Evolutionary conservation across 2,888 invertebrate species (phyloP), one percentile per base, ranked within the genome.

Genomic region (Octonoba sinensis): DNA sequence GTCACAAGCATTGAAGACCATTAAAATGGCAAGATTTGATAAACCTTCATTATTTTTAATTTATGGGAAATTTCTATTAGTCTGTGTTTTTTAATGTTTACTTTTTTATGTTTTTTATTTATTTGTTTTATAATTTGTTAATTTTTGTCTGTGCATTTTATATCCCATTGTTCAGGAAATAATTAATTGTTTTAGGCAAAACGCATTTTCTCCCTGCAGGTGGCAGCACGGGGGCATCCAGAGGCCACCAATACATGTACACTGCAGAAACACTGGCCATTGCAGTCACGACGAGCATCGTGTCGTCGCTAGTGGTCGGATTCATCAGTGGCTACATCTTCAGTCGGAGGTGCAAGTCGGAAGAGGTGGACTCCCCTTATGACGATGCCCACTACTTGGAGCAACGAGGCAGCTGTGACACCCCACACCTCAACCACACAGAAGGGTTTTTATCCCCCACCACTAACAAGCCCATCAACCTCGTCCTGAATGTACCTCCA

Each of bases 381-480:
- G 96, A 96, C 75, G 96, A 96, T 88, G 96, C 96, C 88, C 96
- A 96, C 88, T 96, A 96, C 89, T 95, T 96, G 88, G 96, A 96
- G 88, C 96, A 96, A 89, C 91, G 96, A 85, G 96, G 77, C 49
- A 76, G 78, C 49, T 82, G 82, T n/a, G 79, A 73, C 62, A 71
- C 83, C 1, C 82, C 81, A 18, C 75, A 84, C 49, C 36, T 84
- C 18, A 75, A 79, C 71, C 79, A 79, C 46, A 75, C 74, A 13
- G 84, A 83, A 66, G 73, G 82, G n/a, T 83, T 83, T 46, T 70
- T 84, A 6, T 82, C 84, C 16, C 81, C 84, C 22, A 76, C 82
- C 24, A 83, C 79, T 66, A 84, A 84, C 73, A 85, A 85, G 71
- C 88, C 88, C 84, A 88, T 87, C 69, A 87, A 87, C 77, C 84